These are phyloP conservation scores for Melipona beecheii DNA, from an alignment of 2,888 invertebrate species.

Conservation along the genomic window DNA sequence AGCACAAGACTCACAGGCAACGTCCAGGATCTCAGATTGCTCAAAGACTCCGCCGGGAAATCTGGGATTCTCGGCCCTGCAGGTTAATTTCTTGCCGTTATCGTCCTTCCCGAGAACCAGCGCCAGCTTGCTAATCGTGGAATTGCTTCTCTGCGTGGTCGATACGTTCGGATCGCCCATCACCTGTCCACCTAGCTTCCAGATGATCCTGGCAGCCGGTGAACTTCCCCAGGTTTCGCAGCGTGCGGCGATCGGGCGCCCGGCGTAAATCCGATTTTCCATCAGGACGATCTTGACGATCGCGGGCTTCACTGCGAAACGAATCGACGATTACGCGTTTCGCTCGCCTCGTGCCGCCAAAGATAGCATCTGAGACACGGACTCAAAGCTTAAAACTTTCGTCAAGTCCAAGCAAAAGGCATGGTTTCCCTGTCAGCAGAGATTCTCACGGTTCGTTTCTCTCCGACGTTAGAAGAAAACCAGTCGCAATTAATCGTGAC, in stretches of 20 bases:
- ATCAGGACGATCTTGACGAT: slow-evolving; percentile 90
- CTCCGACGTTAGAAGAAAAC: no score
- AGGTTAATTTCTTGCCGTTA: slow-evolving; percentile 92
- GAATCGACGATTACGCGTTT: background rate
- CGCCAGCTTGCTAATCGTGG: slow-evolving; percentile 89
- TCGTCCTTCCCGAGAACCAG: slow-evolving; percentile 91
- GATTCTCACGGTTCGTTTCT: no score
- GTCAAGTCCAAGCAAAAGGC: no score
- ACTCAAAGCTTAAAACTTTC: no score
- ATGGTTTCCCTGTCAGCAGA: no score
- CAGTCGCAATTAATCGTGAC: no score
- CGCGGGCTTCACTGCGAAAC: slow-evolving; percentile 90
- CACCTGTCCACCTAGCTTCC: slow-evolving; percentile 90
- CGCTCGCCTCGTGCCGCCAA: background rate
- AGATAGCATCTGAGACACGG: no score
- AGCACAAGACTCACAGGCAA: slow-evolving; percentile 90
- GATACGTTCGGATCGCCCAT: slow-evolving; percentile 88
- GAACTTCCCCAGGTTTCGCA: slow-evolving; percentile 94
- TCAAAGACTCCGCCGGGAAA: slow-evolving; percentile 93
- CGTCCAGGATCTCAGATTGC: slow-evolving; percentile 90
- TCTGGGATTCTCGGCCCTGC: slow-evolving; percentile 94
- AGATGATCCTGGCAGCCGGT: slow-evolving; percentile 92
- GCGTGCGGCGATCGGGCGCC: slow-evolving; percentile 89
- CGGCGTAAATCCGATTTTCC: slow-evolving; percentile 90
- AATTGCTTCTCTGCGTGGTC: slow-evolving; percentile 86